A percentile compares a stretch with the other conserved stretches of the same genome.
Conservation (phyloP, 2,113 vertebrate species). For the Chascanopsetta lugubris region DNA sequence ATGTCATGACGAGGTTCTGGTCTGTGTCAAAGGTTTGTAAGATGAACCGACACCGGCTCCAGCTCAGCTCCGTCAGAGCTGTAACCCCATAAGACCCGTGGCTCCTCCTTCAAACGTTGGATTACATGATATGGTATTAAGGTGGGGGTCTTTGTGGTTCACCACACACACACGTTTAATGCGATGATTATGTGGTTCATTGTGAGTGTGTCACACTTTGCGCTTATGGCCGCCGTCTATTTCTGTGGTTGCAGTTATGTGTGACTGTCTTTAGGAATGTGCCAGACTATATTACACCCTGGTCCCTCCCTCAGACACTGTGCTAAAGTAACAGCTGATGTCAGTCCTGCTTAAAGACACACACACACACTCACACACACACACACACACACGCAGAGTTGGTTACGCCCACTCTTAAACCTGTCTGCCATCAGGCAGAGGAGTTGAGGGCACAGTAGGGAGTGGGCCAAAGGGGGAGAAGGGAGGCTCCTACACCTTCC, state of each 20-base stretch:
- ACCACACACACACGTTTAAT: neutral
- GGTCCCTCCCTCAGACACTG: constrained; percentile 71
- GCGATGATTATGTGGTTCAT: constrained; percentile 35
- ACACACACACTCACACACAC: constrained; percentile 58
- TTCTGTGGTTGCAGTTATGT: constrained; percentile 76
- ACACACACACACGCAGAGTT: constrained; percentile 25
- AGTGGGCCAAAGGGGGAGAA: constrained; percentile 50
- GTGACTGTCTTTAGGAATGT: constrained; percentile 76
- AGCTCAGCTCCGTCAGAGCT: neutral
- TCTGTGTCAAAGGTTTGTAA: no score
- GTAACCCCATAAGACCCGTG: no score
- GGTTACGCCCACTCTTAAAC: constrained; percentile 42
- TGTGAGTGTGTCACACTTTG: constrained; percentile 52
- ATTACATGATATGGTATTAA: neutral
- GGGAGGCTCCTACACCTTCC: constrained; percentile 38
- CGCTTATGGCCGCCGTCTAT: constrained; percentile 65
- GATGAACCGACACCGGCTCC: no score
- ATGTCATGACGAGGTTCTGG: no score
- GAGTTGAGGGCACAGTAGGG: constrained; percentile 46
- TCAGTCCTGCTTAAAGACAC: constrained; percentile 71
- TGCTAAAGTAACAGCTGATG: constrained; percentile 74
- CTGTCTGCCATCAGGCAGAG: constrained; percentile 47
- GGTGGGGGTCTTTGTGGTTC: neutral
- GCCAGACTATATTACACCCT: constrained; percentile 69
- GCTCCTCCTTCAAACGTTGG: neutral